Conservation (phyloP, 1,140 invertebrate genomes). For the Semibalanus balanoides region DNA sequence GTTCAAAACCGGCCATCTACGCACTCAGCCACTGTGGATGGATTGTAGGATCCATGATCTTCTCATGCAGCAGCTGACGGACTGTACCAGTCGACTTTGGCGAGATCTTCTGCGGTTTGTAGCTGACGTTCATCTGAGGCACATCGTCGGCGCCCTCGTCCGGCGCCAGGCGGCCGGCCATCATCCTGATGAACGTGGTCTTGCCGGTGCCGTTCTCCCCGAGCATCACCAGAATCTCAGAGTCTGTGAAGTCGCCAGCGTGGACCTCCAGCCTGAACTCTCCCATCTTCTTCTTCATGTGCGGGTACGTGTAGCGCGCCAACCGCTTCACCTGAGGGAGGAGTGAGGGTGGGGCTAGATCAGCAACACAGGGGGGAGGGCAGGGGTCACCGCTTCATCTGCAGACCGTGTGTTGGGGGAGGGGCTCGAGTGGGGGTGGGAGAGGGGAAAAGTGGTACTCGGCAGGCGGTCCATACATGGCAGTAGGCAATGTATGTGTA, state of each 20-base stretch:
- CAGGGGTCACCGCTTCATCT: too few relatives aligned
- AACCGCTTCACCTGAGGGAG: conserved; percentile 34
- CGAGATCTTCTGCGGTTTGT: conserved; percentile 99
- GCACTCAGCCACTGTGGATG: too few relatives aligned
- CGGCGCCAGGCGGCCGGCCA: conserved; percentile 85
- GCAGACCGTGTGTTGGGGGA: too few relatives aligned
- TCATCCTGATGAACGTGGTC: conserved; percentile 96
- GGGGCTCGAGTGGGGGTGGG: too few relatives aligned
- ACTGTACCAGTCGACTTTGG: conserved; percentile 93
- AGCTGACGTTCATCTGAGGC: conserved; percentile 91
- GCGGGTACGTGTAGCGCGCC: conserved; percentile 57
- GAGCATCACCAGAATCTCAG: conserved; percentile 94
- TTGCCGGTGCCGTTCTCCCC: conserved; percentile 99
- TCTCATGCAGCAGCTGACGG: conserved; percentile 79
- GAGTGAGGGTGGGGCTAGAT: too few relatives aligned
- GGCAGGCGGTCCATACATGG: too few relatives aligned
- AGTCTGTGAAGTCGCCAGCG: conserved; percentile 94
- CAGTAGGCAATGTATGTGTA: too few relatives aligned
- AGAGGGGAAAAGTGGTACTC: too few relatives aligned
- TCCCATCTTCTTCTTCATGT: conserved; percentile 48
- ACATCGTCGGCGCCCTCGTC: conserved; percentile 71
- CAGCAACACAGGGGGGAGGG: too few relatives aligned
- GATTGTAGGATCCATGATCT: conserved; percentile 89
- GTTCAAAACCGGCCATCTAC: too few relatives aligned
- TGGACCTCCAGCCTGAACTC: conserved; percentile 41